These are phyloP conservation scores for Anoplophora glabripennis DNA, from an alignment of 1,140 invertebrate genomes.

Conservation along the genomic window DNA sequence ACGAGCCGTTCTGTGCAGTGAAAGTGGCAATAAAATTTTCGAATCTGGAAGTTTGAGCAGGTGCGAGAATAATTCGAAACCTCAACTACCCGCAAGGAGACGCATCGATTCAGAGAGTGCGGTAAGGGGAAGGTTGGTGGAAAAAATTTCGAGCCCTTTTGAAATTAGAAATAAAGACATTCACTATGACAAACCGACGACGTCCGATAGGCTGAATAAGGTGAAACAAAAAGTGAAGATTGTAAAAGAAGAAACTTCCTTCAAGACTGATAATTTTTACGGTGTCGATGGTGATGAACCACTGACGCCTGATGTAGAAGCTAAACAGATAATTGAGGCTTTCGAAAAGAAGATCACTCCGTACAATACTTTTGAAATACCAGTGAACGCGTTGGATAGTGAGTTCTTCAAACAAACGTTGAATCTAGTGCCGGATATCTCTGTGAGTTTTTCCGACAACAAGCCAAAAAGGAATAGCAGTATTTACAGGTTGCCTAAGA, in stretches of 20 bases:
- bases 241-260: background rate
- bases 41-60: constrained; percentile 2
- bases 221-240: background rate
- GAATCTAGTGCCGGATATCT: background rate
- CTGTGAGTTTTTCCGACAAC: no score
- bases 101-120: background rate
- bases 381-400: constrained; percentile 24
- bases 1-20: background rate
- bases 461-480: background rate
- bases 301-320: constrained; percentile 31
- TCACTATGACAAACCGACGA: constrained; percentile 4
- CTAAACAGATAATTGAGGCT: constrained; percentile 28
- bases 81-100: background rate
- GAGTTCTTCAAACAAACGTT: constrained; percentile 34
- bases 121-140: background rate
- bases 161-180: no score
- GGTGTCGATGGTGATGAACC: background rate
- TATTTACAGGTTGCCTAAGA: constrained; percentile 13
- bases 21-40: background rate
- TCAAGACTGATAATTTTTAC: background rate
- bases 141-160: no score
- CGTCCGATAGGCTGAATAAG: constrained; percentile 9
- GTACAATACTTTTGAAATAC: constrained; percentile 32
- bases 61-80: background rate
- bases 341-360: constrained; percentile 31